A percentile compares a stretch with the other conserved stretches of the same genome.
Conservation (phyloP, 2,113 vertebrate genomes). For the Cephalopholis sonnerati region DNA sequence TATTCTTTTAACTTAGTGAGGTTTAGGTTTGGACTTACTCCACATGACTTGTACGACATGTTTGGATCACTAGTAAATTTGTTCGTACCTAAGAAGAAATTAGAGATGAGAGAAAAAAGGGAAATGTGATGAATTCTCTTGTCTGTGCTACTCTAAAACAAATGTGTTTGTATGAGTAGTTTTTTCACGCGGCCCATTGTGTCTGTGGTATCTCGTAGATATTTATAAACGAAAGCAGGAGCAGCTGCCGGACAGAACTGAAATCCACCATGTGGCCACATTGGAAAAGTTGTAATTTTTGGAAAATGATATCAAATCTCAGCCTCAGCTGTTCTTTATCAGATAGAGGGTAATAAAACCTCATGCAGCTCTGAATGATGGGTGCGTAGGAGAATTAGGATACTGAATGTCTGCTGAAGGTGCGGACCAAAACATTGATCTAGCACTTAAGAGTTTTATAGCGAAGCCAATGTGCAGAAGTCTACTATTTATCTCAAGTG, state of each 20-base stretch:
- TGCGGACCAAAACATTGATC: conserved; percentile 44
- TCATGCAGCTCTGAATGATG: conserved; percentile 3
- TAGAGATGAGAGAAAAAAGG: background rate
- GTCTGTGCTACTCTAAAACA: background rate
- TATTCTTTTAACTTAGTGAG: background rate
- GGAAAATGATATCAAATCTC: background rate
- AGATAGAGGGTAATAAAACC: background rate
- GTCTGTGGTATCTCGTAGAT: background rate
- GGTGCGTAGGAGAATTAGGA: conserved; percentile 42
- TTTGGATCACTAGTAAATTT: background rate
- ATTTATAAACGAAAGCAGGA: background rate
- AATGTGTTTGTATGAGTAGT: background rate
- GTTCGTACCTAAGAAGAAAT: background rate
- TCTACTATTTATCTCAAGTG: conserved; percentile 49
- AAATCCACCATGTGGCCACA: background rate
- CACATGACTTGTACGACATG: too few relatives aligned
- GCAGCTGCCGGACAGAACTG: background rate
- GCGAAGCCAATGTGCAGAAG: conserved; percentile 42
- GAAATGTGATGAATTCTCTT: background rate
- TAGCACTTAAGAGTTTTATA: conserved; percentile 25
- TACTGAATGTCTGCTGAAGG: conserved; percentile 30
- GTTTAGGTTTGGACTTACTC: too few relatives aligned
- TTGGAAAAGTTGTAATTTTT: background rate
- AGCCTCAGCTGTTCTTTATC: background rate
- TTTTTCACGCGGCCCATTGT: too few relatives aligned